Evolutionary conservation across 2,113 vertebrate genomes (phyloP), one percentile per base, ranked within the genome.

Genomic region (Sinocyclocheilus maitianheensis): DNA sequence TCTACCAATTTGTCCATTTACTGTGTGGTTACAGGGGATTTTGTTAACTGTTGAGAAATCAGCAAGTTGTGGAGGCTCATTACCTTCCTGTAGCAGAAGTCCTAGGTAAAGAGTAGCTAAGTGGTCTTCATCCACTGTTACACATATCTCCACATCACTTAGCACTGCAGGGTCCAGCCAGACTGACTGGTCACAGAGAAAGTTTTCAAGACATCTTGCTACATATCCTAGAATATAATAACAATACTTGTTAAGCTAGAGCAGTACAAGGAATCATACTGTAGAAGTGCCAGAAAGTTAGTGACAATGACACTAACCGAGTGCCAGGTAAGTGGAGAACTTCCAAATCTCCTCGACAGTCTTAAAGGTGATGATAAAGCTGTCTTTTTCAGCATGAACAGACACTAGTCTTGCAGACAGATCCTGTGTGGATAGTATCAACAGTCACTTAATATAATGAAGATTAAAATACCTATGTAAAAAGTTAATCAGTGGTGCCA

Each of bases 261-360:
- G 24, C 48, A 13, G 48, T 10, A 40, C 5, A 6, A 26, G 1
- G 69, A 72, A 12, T 74, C 11, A 4, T 69, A 20, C 18, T 40
- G 22, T 75, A 75, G 20, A 24, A 24, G 72, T 48, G 12, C 40
- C 2, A 75, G 40, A 12, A 75, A 24, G 22, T 75, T 75, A 3
- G 40, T 72, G 37, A 8, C 26, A 37, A 10, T 20, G 4, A 43
- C 12, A 11, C 26, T 79, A 95, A 99, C 98, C 98, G 92, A 99
- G 92, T 34, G 96, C 93, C 74, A 99, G 91, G 58, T 99, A 99
- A 0, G 97, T 98, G 22, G 97, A 98, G 91, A 99, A 99, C 92
- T 97, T 99, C 97, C 98, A 99, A 85, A 98, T 96, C 94, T 99
- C 98, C 89, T 99, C 97, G 34, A 97, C 90, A 3, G 98, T 99